Evolutionary conservation across 1,140 invertebrate species (phyloP).

Genomic region (Ruditapes philippinarum): DNA sequence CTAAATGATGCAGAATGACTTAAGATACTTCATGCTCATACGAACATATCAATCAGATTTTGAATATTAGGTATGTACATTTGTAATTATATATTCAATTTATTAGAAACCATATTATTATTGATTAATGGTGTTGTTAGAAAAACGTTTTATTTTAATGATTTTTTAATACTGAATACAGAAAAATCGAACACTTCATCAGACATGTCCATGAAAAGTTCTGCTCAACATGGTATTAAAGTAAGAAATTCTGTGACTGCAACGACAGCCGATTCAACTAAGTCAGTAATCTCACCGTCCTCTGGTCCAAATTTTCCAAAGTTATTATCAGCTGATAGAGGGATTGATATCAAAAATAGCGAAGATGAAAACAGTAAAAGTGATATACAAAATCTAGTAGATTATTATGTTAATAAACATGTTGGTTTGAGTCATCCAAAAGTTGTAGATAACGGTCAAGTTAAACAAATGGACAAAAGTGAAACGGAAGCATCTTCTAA

Average conservation of each 20-base stretch:
- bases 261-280: not conserved
- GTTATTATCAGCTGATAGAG: not conserved
- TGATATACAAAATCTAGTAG: not conserved
- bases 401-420: constrained; percentile 40
- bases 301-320: not conserved
- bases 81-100: no score
- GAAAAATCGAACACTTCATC: no score
- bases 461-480: no score
- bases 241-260: not conserved
- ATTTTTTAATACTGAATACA: no score
- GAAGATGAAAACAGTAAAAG: not conserved
- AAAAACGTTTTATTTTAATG: no score
- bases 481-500: not conserved
- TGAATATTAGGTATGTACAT: no score
- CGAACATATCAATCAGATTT: no score
- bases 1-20: no score
- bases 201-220: no score
- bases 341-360: not conserved
- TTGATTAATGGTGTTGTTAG: no score
- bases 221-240: constrained; percentile 3
- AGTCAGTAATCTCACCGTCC: not conserved
- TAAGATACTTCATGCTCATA: no score
- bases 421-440: not conserved
- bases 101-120: no score
- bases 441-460: not conserved